Evolutionary conservation across 2,113 vertebrate species (phyloP).

Genomic region (Caloenas nicobarica): DNA sequence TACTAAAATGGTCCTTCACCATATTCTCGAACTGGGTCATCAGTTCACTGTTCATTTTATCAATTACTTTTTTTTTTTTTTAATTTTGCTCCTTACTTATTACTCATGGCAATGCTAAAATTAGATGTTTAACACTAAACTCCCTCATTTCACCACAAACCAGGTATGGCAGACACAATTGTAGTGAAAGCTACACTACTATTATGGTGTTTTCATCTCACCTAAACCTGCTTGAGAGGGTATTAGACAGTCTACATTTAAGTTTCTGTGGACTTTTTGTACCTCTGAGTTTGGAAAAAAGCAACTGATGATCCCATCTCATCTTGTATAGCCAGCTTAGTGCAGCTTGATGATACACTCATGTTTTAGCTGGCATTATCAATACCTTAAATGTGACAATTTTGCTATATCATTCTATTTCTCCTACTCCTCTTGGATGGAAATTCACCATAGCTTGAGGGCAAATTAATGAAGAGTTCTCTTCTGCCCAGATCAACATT

Average conservation of each 20-base stretch:
- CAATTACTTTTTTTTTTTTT: neutral
- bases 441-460: neutral
- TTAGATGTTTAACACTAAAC: neutral
- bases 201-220: neutral
- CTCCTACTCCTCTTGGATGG: neutral
- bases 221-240: neutral
- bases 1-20: neutral
- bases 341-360: neutral
- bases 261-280: neutral
- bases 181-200: neutral
- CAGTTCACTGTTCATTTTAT: neutral
- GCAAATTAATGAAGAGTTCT: neutral
- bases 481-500: neutral
- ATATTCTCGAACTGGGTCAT: neutral
- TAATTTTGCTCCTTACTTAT: neutral
- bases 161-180: neutral
- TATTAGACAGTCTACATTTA: neutral
- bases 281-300: neutral
- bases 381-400: neutral
- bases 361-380: neutral
- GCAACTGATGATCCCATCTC: accelerated
- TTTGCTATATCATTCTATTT: neutral
- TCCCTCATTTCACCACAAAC: neutral
- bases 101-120: neutral
- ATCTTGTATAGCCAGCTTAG: neutral